Evolutionary conservation across 2,113 vertebrate species (phyloP).

Genomic region (Dromiciops gliroides): DNA sequence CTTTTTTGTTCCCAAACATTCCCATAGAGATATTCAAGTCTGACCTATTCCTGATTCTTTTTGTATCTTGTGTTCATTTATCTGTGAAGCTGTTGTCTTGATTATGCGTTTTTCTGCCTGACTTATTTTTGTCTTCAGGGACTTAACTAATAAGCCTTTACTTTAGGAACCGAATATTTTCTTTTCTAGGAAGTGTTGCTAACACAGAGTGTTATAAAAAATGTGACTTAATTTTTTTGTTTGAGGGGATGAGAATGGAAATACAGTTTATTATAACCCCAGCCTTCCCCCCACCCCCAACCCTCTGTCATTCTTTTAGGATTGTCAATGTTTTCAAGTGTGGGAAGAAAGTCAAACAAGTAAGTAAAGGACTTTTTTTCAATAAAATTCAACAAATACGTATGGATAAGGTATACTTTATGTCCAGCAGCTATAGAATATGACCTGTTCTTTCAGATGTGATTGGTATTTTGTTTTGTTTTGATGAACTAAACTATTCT

Average conservation of each 20-base stretch:
- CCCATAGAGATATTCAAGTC: background rate
- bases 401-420: background rate
- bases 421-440: background rate
- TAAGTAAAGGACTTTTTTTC: conserved; percentile 69
- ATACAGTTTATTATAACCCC: background rate
- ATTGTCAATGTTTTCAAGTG: conserved; percentile 82
- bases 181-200: background rate
- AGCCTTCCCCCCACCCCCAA: background rate
- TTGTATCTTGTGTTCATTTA: background rate
- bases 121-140: background rate
- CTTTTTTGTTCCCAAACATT: background rate
- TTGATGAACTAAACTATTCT: background rate
- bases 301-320: conserved; percentile 71
- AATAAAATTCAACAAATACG: background rate
- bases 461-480: background rate
- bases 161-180: background rate
- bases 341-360: conserved; percentile 80
- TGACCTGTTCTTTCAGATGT: background rate
- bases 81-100: background rate
- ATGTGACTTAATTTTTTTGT: background rate
- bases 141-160: background rate
- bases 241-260: background rate
- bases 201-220: background rate
- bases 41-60: background rate
- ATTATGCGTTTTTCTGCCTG: background rate